A percentile compares a stretch with the other conserved stretches of the same genome.
phyloP scores from a whole-genome alignment of 2,888 invertebrate genomes.

The Kuschelorhynchus macadamiae region DNA sequence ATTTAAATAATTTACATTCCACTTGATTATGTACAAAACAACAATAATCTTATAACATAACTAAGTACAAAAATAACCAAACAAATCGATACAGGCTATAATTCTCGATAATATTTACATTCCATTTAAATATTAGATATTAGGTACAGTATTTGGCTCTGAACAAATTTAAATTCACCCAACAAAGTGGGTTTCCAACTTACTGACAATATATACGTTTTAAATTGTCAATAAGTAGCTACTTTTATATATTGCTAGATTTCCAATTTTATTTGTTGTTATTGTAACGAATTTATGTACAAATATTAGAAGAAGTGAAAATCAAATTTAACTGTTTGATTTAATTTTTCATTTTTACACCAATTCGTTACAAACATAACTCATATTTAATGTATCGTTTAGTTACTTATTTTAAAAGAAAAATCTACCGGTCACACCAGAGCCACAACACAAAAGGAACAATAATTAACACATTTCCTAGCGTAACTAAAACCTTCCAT shows the following conservation, averaged over 20 bases:
- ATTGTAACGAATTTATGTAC: no score
- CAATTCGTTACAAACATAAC: no score
- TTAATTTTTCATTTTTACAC: no score
- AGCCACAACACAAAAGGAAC: conserved; percentile 42
- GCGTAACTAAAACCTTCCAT: conserved; percentile 27
- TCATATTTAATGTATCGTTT: no score
- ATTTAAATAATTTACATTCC: conserved; percentile 63
- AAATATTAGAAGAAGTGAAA: not conserved
- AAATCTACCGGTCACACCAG: conserved; percentile 6
- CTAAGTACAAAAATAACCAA: conserved; percentile 51
- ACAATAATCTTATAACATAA: conserved; percentile 60
- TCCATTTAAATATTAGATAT: conserved; percentile 24
- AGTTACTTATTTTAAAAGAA: no score
- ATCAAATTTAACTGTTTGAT: not conserved
- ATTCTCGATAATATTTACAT: conserved; percentile 24
- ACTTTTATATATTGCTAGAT: conserved; percentile 1
- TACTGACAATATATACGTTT: no score
- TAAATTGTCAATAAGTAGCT: no score
- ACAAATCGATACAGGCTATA: conserved; percentile 36
- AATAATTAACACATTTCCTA: conserved; percentile 27
- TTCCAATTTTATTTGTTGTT: no score
- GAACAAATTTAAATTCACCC: not conserved
- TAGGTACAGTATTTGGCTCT: conserved; percentile 31
- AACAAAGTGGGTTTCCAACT: no score
- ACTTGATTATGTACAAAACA: conserved; percentile 68